phyloP scores from a whole-genome alignment of 2,113 vertebrate genomes.

The Sapayoa aenigma region DNA sequence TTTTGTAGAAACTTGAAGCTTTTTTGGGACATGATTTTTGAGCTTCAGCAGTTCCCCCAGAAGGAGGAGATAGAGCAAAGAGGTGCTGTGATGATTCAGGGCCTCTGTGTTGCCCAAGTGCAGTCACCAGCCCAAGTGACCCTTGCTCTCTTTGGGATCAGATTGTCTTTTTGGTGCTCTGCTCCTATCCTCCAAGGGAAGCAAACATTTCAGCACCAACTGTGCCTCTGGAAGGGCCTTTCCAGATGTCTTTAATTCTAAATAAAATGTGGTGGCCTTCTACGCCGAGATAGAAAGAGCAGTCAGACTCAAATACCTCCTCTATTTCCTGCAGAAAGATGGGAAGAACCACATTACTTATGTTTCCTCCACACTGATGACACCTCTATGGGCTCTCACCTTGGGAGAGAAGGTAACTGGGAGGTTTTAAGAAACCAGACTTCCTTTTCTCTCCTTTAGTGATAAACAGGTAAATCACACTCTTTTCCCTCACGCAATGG shows the following conservation, averaged over 20 bases:
- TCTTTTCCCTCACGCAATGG: neutral
- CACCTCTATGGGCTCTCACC: neutral
- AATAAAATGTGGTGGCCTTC: neutral
- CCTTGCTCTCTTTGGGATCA: neutral
- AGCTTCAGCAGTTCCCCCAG: neutral
- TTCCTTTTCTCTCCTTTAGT: neutral
- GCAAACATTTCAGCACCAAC: neutral
- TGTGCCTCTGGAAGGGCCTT: neutral
- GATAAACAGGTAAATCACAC: neutral
- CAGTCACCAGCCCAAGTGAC: neutral
- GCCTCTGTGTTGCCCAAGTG: neutral
- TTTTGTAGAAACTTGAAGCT: neutral
- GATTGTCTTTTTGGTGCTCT: neutral
- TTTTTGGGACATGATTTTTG: neutral
- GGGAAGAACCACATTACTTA: fast-evolving
- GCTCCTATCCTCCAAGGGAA: neutral
- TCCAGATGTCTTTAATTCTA: neutral
- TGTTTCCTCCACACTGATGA: neutral
- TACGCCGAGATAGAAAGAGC: neutral
- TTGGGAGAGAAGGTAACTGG: neutral
- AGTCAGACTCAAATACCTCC: neutral
- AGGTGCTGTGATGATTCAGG: neutral
- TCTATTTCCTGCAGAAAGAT: neutral
- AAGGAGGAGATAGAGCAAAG: neutral
- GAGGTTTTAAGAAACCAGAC: neutral